Percentiles rank a stretch among this genome's conserved stretches.
Evolutionary conservation across 1,140 invertebrate species (phyloP).

Genomic region (Lerema accius): DNA sequence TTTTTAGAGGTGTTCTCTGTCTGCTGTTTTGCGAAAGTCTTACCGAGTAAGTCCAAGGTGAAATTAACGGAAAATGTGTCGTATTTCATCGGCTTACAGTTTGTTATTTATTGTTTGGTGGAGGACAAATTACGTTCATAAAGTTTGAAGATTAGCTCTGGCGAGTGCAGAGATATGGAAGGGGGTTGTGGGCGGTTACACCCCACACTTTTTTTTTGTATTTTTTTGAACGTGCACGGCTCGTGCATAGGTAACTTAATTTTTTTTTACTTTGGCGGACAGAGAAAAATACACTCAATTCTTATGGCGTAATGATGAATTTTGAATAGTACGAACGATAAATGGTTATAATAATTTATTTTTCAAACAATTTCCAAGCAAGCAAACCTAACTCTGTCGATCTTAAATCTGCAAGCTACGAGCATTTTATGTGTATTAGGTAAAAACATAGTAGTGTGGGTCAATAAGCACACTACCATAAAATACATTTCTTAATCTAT

Average conservation of each 20-base stretch:
- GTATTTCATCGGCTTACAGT: constrained; percentile 41
- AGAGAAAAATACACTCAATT: too few species aligned
- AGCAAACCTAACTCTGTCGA: too few species aligned
- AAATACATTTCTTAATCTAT: too few species aligned
- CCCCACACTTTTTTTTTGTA: constrained; percentile 67
- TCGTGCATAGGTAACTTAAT: constrained; percentile 58
- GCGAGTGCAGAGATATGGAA: constrained; percentile 70
- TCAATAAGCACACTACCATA: too few species aligned
- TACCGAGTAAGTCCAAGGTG: constrained; percentile 44
- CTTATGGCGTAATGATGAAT: too few species aligned
- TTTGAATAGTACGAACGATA: too few species aligned
- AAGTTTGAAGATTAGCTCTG: constrained; percentile 73
- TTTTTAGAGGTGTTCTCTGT: constrained; percentile 72
- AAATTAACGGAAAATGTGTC: constrained; percentile 32
- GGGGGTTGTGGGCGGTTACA: constrained; percentile 58
- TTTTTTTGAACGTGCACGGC: constrained; percentile 68
- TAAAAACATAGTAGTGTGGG: too few species aligned
- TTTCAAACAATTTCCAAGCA: too few species aligned
- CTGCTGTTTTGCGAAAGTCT: constrained; percentile 66
- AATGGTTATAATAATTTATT: too few species aligned
- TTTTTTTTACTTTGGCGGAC: constrained; percentile 32
- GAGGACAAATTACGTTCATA: constrained; percentile 69
- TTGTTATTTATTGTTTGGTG: constrained; percentile 34
- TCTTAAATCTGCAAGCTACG: too few species aligned
- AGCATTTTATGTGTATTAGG: too few species aligned